Conservation (phyloP, 2,113 vertebrate genomes). For the Thinocorus orbignyianus region DNA sequence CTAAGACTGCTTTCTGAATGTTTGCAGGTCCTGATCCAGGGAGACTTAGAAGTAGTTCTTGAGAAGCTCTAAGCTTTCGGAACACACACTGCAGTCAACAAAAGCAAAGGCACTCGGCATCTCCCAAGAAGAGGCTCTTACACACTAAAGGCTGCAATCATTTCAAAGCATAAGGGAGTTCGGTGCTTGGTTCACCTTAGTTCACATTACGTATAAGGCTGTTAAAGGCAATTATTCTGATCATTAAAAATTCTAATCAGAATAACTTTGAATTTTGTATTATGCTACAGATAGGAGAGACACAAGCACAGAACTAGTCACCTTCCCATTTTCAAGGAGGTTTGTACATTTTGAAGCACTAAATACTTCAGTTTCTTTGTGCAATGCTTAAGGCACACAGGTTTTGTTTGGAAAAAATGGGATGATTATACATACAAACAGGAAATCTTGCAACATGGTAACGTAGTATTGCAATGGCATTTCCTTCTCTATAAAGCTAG, state of each 20-base stretch:
- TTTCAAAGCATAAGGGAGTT: slow-evolving; percentile 5
- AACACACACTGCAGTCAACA: neutral
- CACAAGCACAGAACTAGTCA: slow-evolving; percentile 44
- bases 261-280: slow-evolving; percentile 48
- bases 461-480: neutral
- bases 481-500: neutral
- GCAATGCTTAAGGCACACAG: neutral
- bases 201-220: neutral
- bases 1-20: neutral
- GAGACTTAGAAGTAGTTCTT: neutral
- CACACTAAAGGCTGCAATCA: neutral
- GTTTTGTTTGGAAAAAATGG: neutral
- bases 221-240: slow-evolving; percentile 55
- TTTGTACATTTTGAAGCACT: neutral
- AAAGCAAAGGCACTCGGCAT: neutral
- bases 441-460: neutral
- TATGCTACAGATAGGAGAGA: neutral
- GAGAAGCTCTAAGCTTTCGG: neutral
- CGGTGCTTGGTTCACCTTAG: slow-evolving; percentile 17
- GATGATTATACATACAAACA: neutral
- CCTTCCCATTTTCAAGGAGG: slow-evolving; percentile 58
- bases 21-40: neutral
- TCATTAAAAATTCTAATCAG: slow-evolving; percentile 54
- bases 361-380: neutral
- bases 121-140: neutral